Percentiles rank a stretch among this genome's conserved stretches.
Evolutionary conservation across 1,140 invertebrate species (phyloP).

Genomic region (Tribolium castaneum): DNA sequence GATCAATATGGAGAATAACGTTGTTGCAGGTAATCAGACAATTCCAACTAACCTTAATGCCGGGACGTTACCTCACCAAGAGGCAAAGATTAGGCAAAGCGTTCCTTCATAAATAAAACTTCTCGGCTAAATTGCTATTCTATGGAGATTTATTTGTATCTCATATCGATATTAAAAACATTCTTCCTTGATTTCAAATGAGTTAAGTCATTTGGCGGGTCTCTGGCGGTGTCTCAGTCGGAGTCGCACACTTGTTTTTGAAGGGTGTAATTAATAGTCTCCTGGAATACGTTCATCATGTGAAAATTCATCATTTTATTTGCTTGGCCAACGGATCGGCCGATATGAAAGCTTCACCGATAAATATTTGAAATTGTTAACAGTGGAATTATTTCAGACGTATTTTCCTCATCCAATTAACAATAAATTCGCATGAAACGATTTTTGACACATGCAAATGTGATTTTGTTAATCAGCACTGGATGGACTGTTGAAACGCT

Average conservation of each 20-base stretch:
- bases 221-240: slow-evolving; percentile 27
- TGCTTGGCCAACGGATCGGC: slow-evolving; percentile 19
- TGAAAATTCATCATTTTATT: slow-evolving; percentile 47
- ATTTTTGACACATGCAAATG: background rate
- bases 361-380: no score
- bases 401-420: background rate
- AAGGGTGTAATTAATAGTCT: slow-evolving; percentile 48
- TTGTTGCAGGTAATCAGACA: slow-evolving; percentile 20
- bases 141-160: slow-evolving; percentile 13
- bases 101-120: background rate
- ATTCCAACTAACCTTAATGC: background rate
- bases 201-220: slow-evolving; percentile 40
- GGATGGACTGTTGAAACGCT: background rate
- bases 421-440: background rate
- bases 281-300: slow-evolving; percentile 37
- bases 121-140: background rate
- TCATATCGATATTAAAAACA: background rate
- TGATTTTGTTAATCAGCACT: background rate
- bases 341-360: background rate
- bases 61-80: no score
- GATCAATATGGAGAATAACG: slow-evolving; percentile 34
- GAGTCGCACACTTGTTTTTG: slow-evolving; percentile 49
- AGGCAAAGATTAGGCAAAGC: no score
- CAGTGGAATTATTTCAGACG: background rate
- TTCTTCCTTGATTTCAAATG: slow-evolving; percentile 17